Evolutionary conservation across 2,113 vertebrate species (phyloP).

Genomic region (Psilopogon haemacephalus): DNA sequence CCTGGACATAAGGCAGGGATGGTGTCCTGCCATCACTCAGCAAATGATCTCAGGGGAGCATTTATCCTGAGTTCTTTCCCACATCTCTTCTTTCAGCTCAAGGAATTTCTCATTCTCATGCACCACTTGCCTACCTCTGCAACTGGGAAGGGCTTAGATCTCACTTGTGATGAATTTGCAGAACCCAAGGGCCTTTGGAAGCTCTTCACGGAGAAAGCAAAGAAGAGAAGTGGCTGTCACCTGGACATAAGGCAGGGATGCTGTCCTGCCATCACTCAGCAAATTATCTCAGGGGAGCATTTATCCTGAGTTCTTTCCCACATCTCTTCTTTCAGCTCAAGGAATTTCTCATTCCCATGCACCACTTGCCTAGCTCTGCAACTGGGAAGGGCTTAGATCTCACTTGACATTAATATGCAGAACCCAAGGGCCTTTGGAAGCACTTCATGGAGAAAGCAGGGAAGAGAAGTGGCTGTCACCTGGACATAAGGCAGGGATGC

Average conservation of each 20-base stretch:
- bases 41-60: neutral
- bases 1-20: neutral
- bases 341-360: too few species aligned
- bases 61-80: neutral
- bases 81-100: neutral
- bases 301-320: neutral
- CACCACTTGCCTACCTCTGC: too few species aligned
- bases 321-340: neutral
- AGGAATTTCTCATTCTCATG: too few species aligned
- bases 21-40: neutral
- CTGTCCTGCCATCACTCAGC: neutral
- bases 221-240: neutral
- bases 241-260: neutral
- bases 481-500: neutral
- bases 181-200: too few species aligned
- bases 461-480: neutral
- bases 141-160: too few species aligned
- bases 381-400: too few species aligned
- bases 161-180: too few species aligned
- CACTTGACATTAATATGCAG: too few species aligned
- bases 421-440: too few species aligned
- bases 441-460: neutral
- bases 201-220: neutral
- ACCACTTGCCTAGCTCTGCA: too few species aligned
- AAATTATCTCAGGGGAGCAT: neutral